Evolutionary conservation across 2,888 invertebrate genomes (phyloP), one percentile per base, ranked within the genome.

Genomic region (Drosophila siamana): DNA sequence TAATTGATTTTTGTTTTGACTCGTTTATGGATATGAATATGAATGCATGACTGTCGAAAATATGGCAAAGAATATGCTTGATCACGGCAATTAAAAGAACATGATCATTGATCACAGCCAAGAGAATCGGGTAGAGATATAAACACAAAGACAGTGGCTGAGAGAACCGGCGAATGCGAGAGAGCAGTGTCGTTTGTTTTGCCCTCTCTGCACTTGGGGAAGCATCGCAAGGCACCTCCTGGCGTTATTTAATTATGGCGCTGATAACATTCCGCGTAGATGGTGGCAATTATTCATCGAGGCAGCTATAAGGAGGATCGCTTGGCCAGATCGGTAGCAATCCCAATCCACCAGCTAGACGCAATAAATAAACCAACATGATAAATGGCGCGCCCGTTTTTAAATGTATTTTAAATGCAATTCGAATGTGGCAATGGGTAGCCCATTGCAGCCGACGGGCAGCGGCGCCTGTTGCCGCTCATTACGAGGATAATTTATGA

Each of bases 161-260:
- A 36, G 36, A 36, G 36, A 8, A 36, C n/a, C n/a, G n/a, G 13
- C 16, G 11, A 30, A 15, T 16, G 15, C 15, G 41, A 33, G 52
- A 26, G 41, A 59, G 19, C 50, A 33, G 40, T 72, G 57, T 41
- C 40, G 43, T 24, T 40, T 38, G 33, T 16, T 48, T 5, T 36
- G 15, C 33, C 38, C 47, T 16, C 26, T 43, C 44, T 33, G 9
- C 28, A 59, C 13, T 28, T 46, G 15, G 36, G 28, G 41, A 41
- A 4, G n/a, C 19, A 28, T 26, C 52, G 46, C 30, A 48, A 13
- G 60, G 50, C 52, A 64, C 91, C 91, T 91, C 90, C 91, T 84
- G 91, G 91, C 89, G 91, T 86, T 91, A 91, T 91, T 91, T 91
- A 91, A 91, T 91, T 91, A 91, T 90, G 89, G 87, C 89, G 90